Evolutionary conservation across 2,888 invertebrate genomes (phyloP).

Genomic region (Augiades crinisus): DNA sequence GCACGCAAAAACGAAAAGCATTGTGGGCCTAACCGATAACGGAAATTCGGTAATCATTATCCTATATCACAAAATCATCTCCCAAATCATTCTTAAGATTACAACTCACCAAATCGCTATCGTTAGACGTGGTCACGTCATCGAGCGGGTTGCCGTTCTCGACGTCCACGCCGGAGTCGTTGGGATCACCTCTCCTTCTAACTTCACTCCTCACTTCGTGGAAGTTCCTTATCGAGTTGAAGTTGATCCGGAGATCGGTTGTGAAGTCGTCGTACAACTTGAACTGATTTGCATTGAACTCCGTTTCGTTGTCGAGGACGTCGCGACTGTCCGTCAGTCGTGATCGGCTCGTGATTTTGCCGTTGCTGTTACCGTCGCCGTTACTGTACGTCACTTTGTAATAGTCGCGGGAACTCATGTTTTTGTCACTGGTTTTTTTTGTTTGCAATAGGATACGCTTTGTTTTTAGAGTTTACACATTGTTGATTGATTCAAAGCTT

Average conservation of each 20-base stretch:
- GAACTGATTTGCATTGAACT: conserved; percentile 76
- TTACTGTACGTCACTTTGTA: conserved; percentile 65
- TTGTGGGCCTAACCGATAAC: no score
- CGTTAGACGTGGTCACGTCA: conserved; percentile 56
- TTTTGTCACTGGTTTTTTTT: conserved; percentile 15
- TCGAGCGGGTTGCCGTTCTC: conserved; percentile 71
- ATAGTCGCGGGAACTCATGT: conserved; percentile 63
- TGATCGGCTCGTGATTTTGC: conserved; percentile 46
- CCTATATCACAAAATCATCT: no score
- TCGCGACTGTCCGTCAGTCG: conserved; percentile 50
- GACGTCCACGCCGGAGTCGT: conserved; percentile 74
- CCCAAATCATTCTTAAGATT: conserved; percentile 16
- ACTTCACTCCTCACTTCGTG: conserved; percentile 42
- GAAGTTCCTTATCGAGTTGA: conserved; percentile 60
- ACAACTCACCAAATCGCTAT: conserved; percentile 73
- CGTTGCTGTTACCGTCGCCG: conserved; percentile 22
- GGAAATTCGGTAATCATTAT: no score
- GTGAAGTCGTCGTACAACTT: conserved; percentile 76
- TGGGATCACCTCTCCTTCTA: conserved; percentile 57
- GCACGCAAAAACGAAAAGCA: no score
- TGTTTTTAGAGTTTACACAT: neutral
- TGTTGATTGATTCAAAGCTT: conserved; percentile 31
- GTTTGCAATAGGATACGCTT: neutral
- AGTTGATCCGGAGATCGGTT: conserved; percentile 65
- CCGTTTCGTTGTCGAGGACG: conserved; percentile 69